Evolutionary conservation across 2,113 vertebrate genomes (phyloP).

Genomic region (Proterorhinus semilunaris): DNA sequence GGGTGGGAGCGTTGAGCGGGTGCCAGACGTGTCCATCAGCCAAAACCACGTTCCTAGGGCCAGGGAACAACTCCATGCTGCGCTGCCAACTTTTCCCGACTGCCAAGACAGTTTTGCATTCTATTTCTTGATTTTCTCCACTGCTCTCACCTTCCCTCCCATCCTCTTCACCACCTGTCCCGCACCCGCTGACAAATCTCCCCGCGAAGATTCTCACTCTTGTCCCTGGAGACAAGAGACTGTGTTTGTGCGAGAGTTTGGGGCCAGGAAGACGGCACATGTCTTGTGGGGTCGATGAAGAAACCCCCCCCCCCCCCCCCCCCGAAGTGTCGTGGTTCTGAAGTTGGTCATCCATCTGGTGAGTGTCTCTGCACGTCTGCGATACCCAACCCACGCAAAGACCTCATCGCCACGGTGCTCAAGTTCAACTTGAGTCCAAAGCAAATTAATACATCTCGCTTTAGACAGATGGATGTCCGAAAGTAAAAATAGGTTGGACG

Average conservation of each 20-base stretch:
- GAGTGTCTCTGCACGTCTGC: conserved; percentile 50
- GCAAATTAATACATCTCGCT: conserved; percentile 42
- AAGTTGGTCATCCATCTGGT: conserved; percentile 66
- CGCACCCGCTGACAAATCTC: conserved; percentile 27
- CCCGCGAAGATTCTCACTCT: conserved; percentile 59
- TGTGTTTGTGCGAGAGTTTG: conserved; percentile 19
- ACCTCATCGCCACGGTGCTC: conserved; percentile 33
- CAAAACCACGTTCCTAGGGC: conserved; percentile 35
- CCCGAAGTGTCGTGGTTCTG: conserved; percentile 34
- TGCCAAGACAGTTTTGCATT: conserved; percentile 40
- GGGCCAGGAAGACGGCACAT: conserved; percentile 4
- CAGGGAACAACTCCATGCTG: conserved; percentile 26
- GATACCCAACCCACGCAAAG: conserved; percentile 47
- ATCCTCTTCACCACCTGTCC: conserved; percentile 59
- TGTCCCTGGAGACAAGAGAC: conserved; percentile 42
- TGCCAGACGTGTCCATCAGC: conserved; percentile 43
- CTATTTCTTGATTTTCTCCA: conserved; percentile 14
- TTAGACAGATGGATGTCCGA: conserved; percentile 52
- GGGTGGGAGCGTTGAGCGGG: conserved; percentile 26
- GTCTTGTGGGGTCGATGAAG: conserved; percentile 41
- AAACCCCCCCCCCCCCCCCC: conserved; percentile 39
- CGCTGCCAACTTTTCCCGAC: conserved; percentile 41
- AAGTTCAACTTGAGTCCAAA: conserved; percentile 55
- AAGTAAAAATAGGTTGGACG: conserved; percentile 26
- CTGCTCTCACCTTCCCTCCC: conserved; percentile 41